These are phyloP conservation scores for Prionchulus punctatus DNA, from an alignment of 2,888 invertebrate species.

Conservation along the genomic window DNA sequence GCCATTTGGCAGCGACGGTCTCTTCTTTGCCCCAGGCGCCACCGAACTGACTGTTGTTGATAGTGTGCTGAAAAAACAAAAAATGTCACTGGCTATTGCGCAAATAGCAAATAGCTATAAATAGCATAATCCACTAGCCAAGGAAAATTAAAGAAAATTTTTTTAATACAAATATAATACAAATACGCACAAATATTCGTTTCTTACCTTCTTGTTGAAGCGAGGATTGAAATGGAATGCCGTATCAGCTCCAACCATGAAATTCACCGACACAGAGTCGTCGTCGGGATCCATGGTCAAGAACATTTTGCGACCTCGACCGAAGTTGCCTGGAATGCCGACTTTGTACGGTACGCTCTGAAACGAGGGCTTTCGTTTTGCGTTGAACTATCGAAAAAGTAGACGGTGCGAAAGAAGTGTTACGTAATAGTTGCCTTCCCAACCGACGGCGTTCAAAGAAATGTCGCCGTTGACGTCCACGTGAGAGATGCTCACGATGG, in stretches of 20 bases:
- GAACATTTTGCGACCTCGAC: slow-evolving; percentile 20
- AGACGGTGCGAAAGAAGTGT: slow-evolving; percentile 20
- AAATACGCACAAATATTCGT: too few species aligned
- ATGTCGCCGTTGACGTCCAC: slow-evolving; percentile 22
- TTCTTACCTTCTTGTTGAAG: background rate
- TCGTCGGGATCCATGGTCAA: slow-evolving; percentile 24
- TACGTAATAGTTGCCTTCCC: slow-evolving; percentile 26
- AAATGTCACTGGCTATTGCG: background rate
- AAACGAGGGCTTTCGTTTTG: slow-evolving; percentile 7
- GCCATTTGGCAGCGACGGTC: background rate
- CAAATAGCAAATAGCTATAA: too few species aligned
- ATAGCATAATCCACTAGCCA: background rate
- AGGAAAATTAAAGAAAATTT: background rate
- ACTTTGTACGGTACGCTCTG: slow-evolving; percentile 22
- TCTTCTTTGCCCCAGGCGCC: background rate
- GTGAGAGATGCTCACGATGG: slow-evolving; percentile 20
- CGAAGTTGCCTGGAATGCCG: slow-evolving; percentile 19
- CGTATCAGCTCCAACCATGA: background rate
- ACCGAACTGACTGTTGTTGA: background rate
- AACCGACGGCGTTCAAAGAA: slow-evolving; percentile 19
- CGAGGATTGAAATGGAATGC: background rate
- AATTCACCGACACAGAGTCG: slow-evolving; percentile 18
- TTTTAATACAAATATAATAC: background rate
- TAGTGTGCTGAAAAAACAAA: background rate
- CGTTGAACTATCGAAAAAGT: background rate